Evolutionary conservation across 1,140 invertebrate species (phyloP).

Genomic region (Euglossa dilemma): DNA sequence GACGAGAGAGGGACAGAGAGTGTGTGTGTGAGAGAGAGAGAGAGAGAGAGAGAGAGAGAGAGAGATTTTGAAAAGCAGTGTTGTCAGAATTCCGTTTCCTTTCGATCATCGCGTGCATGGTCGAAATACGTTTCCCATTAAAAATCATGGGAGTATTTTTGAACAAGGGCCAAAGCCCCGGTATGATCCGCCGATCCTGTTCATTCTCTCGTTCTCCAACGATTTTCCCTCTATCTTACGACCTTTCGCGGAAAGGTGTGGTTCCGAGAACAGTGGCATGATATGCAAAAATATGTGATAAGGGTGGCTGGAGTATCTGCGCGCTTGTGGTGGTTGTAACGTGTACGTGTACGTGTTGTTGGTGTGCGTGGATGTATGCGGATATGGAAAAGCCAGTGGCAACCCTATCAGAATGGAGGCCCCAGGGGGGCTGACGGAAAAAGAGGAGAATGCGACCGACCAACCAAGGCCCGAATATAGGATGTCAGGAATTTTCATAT

Average conservation of each 20-base stretch:
- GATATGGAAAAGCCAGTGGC: slow-evolving; percentile 72
- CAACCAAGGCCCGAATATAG: slow-evolving; percentile 67
- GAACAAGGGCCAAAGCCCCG: slow-evolving; percentile 14
- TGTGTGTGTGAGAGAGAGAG: too few species aligned
- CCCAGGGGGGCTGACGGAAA: slow-evolving; percentile 56
- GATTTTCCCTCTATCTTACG: slow-evolving; percentile 58
- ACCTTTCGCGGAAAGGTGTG: slow-evolving; percentile 61
- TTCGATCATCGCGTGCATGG: too few species aligned
- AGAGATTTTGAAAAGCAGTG: too few species aligned
- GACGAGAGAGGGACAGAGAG: too few species aligned
- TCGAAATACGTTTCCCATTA: not conserved
- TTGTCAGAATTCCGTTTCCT: too few species aligned
- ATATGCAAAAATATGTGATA: slow-evolving; percentile 78
- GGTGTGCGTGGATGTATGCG: slow-evolving; percentile 54
- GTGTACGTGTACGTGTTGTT: slow-evolving; percentile 39
- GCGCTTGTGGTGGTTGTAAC: slow-evolving; percentile 22
- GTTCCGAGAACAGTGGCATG: slow-evolving; percentile 69
- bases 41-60: too few species aligned
- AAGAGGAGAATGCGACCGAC: slow-evolving; percentile 59
- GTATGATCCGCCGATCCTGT: slow-evolving; percentile 37
- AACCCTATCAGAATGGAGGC: slow-evolving; percentile 70
- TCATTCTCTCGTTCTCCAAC: slow-evolving; percentile 55
- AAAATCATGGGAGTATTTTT: slow-evolving; percentile 1
- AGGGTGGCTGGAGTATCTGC: slow-evolving; percentile 65
- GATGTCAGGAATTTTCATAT: slow-evolving; percentile 77